Evolutionary conservation across 2,797 vertebrate species (phyloP).

Genomic region (Zalophus californianus): DNA sequence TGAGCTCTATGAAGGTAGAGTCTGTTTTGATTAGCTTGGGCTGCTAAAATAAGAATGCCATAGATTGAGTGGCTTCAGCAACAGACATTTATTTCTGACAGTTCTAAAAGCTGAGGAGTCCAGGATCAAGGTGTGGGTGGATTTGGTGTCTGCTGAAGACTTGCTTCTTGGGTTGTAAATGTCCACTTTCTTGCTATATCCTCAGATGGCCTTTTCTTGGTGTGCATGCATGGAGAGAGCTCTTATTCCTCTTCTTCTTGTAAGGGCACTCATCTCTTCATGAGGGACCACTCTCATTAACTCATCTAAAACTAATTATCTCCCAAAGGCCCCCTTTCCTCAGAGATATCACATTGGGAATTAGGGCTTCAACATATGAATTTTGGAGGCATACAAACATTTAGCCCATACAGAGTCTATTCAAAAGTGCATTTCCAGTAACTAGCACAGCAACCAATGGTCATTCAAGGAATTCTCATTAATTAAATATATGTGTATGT

Average conservation of each 20-base stretch:
- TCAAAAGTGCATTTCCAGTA: background rate
- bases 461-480: background rate
- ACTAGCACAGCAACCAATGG: background rate
- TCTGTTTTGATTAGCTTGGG: background rate
- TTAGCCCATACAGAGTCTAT: background rate
- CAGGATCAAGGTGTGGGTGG: background rate
- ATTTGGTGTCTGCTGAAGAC: background rate
- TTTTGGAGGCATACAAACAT: background rate
- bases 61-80: background rate
- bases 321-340: background rate
- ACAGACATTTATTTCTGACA: background rate
- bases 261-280: background rate
- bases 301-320: background rate
- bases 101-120: background rate
- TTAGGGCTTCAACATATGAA: background rate
- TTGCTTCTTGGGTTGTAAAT: background rate
- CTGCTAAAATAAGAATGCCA: background rate
- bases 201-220: background rate
- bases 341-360: background rate
- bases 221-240: background rate
- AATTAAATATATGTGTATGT: background rate
- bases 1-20: background rate
- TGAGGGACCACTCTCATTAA: background rate
- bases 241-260: background rate
- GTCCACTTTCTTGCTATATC: background rate